These are phyloP conservation scores for Felis chaus DNA, from an alignment of 2,113 vertebrate genomes.

Conservation along the genomic window DNA sequence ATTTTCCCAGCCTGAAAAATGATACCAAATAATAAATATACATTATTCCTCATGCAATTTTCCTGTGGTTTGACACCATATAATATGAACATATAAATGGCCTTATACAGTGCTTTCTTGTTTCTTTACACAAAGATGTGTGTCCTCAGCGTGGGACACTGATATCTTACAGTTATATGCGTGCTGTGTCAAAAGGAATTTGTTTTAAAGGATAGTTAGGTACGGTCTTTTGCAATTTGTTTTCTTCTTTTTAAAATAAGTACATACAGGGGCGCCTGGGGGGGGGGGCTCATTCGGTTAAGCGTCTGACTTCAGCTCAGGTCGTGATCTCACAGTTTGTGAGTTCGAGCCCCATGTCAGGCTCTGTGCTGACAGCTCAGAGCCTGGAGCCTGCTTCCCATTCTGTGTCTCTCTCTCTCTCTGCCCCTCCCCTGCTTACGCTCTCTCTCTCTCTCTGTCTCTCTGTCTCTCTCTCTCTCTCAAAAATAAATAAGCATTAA, in stretches of 20 bases:
- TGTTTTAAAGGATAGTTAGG: background rate
- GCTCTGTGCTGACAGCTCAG: too few relatives aligned
- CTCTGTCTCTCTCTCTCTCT: too few relatives aligned
- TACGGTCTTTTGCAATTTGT: background rate
- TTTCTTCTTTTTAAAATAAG: background rate
- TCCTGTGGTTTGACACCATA: background rate
- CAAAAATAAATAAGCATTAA: too few relatives aligned
- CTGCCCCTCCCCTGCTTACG: too few relatives aligned
- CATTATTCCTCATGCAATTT: background rate
- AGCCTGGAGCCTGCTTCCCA: too few relatives aligned
- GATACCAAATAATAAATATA: background rate
- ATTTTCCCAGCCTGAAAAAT: background rate
- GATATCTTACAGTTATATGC: background rate
- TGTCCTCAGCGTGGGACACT: background rate
- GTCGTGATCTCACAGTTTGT: too few relatives aligned
- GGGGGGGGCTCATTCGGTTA: too few relatives aligned
- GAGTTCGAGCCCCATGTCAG: too few relatives aligned
- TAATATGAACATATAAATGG: background rate
- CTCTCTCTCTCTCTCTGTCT: too few relatives aligned
- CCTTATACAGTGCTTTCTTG: background rate
- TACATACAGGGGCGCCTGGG: background rate
- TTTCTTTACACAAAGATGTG: background rate
- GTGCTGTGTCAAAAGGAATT: background rate
- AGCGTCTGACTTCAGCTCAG: too few relatives aligned
- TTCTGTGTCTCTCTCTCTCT: too few relatives aligned